Base-by-base conservation (phyloP, 2,888 invertebrate species). In the Drosophila trichaetosa region DNA sequence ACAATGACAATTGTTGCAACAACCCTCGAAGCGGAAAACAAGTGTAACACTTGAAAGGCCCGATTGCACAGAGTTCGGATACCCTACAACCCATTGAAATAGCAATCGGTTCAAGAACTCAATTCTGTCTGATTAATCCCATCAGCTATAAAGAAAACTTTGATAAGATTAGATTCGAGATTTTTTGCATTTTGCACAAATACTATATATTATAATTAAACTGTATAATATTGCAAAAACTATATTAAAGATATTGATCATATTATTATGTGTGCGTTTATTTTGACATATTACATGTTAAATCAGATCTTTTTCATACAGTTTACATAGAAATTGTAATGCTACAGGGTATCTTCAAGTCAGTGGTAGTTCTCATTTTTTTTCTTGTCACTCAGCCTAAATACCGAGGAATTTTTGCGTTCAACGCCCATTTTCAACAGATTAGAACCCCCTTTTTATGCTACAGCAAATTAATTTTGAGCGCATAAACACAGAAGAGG, bases 331-430 rank as follows among this genome's bases (percentile, higher is more conserved):
- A 11, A 18, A 1, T 6, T 24, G 4, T 0, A 1, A 13, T 16
- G 24, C 0, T 40, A 51, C 29, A 36, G 46, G 27, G 56, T 72
- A 57, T 52, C 10, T 38, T 13, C 0, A 8, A 36, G 42, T 46
- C 52, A 3, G 24, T 11, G 2, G 2, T 5, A 10, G 2, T 0
- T 2, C 4, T 6, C 13, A n/a, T 16, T 27, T 7, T 36, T 21
- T 42, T 7, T 56, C 13, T 33, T 27, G 33, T 4, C 8, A 36
- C 6, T 18, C 36, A 42, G 29, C 54, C 89, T 90, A 87, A 87
- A 90, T 90, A 79, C 85, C 87, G 74, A 78, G 90, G 87, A 90
- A 90, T 87, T 90, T 90, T 82, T 87, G 90, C 87, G 86, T 87
- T 89, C 74, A 89, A 89, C 87, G 89, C 87, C 85, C 77, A 84